Evolutionary conservation across 2,797 vertebrate species (phyloP).

Genomic region (Cyprinella venusta): DNA sequence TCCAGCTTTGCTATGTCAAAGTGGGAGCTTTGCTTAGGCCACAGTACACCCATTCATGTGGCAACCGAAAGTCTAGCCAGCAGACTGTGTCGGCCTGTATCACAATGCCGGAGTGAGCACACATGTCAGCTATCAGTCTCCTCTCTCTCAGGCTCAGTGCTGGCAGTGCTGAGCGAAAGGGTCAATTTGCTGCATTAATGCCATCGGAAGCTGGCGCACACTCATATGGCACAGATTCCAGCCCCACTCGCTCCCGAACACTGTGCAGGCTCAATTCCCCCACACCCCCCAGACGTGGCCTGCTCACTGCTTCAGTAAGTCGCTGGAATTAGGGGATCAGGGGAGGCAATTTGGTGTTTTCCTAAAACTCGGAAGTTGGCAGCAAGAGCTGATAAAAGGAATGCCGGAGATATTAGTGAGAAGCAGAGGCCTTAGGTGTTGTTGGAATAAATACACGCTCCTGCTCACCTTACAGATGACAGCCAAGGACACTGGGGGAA

Average conservation of each 20-base stretch:
- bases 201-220: slow-evolving; percentile 72
- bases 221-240: slow-evolving; percentile 54
- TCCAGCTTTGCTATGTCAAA: slow-evolving; percentile 60
- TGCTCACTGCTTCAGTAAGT: slow-evolving; percentile 42
- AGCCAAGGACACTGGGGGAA: slow-evolving; percentile 6
- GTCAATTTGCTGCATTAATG: slow-evolving; percentile 69
- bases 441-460: slow-evolving; percentile 23
- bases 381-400: slow-evolving; percentile 45
- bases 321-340: slow-evolving; percentile 39
- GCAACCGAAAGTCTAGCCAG: slow-evolving; percentile 72
- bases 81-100: slow-evolving; percentile 72
- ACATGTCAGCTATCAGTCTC: slow-evolving; percentile 59
- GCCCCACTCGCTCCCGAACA: slow-evolving; percentile 13
- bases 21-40: slow-evolving; percentile 57
- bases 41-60: slow-evolving; percentile 68
- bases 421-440: slow-evolving; percentile 27
- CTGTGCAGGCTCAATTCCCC: not conserved
- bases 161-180: slow-evolving; percentile 58
- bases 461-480: not conserved
- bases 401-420: slow-evolving; percentile 31
- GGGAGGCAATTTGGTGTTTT: slow-evolving; percentile 47
- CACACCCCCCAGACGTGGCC: not conserved
- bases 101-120: slow-evolving; percentile 42
- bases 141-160: slow-evolving; percentile 45
- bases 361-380: slow-evolving; percentile 53